Evolutionary conservation across 2,888 invertebrate species (phyloP), one percentile per base, ranked within the genome.

Genomic region (Strigamia crassipes): DNA sequence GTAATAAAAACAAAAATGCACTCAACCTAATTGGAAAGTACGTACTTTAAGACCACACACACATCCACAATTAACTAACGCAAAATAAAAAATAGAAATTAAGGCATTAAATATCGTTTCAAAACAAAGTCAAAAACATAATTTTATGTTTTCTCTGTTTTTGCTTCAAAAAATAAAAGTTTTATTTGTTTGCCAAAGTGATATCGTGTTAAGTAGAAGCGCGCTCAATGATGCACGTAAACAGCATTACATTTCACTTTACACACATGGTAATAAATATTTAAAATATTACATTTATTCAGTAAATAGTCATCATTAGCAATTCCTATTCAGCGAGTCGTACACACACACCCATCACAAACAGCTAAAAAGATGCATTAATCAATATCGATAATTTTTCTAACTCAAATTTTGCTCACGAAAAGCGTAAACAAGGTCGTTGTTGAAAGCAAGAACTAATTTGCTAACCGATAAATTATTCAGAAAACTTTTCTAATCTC

Each of bases 1-100:
- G 61, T 9, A 15, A 61, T 61, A 18, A 61, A 61, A 61, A 61
- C 61, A 18, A 61, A 61, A 61, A 61, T 61, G 61, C 61, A 61
- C 61, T 61, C 61, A 61, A 18, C 61, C 10, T 61, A 61, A 61
- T 61, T 61, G 61, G 23, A 61, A 61, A 61, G 61, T 18, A 18
- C 61, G 61, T 18, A 61, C 61, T 61, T 61, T 21, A 18, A 61
- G 6, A 61, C 23, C 23, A 18, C 61, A 23, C 61, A 23, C 21
- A 61, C 51, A 13, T 51, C 38, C 38, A 38, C 46, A 46, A 23
- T 23, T 61, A n/a, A n/a, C 61, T 18, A 21, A 9, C 0, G 18
- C 23, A 61, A 23, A 61, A 61, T 0, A 21, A 61, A 18, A 61
- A 61, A 61, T 23, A 61, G 61, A 61, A 61, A 61, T 61, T 61